Conservation (phyloP, 2,797 vertebrate genomes). For the Characodon lateralis region DNA sequence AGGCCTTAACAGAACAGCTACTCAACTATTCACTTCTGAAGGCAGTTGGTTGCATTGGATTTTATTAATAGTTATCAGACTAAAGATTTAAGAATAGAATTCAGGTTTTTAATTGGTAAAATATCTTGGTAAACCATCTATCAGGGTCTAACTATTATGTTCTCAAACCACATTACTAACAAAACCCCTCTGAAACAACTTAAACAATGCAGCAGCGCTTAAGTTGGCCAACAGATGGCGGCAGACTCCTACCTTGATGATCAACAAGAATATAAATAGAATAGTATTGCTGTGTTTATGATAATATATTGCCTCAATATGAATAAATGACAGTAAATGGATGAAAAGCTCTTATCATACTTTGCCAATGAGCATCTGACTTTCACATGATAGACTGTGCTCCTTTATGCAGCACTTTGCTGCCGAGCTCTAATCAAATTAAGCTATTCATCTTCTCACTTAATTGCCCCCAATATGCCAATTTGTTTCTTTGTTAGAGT, state of each 20-base stretch:
- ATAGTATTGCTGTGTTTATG: constrained; percentile 3
- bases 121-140: background rate
- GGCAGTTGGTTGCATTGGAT: background rate
- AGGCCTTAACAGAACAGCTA: too few species aligned
- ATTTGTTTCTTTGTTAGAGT: constrained; percentile 55
- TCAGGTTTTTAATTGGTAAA: background rate
- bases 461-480: constrained; percentile 76
- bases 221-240: constrained; percentile 74
- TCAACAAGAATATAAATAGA: background rate
- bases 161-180: background rate
- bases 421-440: constrained; percentile 56
- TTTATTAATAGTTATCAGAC: background rate
- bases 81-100: background rate
- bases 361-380: constrained; percentile 55
- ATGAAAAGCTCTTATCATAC: constrained; percentile 58
- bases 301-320: constrained; percentile 37
- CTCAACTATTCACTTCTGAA: background rate
- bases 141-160: background rate
- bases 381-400: constrained; percentile 52
- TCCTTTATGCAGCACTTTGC: constrained; percentile 36
- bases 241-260: constrained; percentile 45
- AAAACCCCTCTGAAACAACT: background rate
- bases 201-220: constrained; percentile 2
- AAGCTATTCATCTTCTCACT: constrained; percentile 71
- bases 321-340: constrained; percentile 39